Evolutionary conservation across 2,113 vertebrate species (phyloP).

Genomic region (Leucopsar rothschildi): DNA sequence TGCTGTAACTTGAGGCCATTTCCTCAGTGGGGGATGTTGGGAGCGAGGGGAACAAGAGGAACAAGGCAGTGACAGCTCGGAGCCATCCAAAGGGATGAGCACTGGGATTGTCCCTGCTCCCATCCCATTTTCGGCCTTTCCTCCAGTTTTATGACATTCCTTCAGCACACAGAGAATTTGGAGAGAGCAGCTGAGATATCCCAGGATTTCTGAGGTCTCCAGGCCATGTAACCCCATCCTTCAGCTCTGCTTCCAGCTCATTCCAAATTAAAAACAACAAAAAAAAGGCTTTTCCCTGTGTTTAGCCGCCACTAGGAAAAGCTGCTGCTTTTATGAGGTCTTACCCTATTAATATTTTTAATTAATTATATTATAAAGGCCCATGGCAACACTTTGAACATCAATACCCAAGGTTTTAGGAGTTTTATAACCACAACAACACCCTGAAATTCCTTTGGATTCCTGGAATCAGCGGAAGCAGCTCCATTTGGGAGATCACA

Average conservation of each 20-base stretch:
- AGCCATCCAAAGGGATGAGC: neutral
- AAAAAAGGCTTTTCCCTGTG: neutral
- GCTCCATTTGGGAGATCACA: neutral
- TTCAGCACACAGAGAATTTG: neutral
- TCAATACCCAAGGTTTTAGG: neutral
- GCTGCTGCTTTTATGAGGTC: neutral
- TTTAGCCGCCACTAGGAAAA: neutral
- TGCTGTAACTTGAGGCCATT: neutral
- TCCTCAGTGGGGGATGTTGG: too few relatives aligned
- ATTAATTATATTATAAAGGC: neutral
- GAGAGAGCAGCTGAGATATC: neutral
- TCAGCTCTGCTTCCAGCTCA: neutral
- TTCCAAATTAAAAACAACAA: neutral
- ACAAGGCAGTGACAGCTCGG: fast-evolving
- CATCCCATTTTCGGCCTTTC: neutral
- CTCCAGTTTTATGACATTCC: neutral
- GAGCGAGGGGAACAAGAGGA: neutral
- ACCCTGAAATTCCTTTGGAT: neutral
- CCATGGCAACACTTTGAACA: neutral
- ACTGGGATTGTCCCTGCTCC: neutral
- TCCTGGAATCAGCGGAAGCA: neutral
- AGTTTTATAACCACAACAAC: neutral
- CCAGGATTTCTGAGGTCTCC: neutral
- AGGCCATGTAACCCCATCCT: neutral
- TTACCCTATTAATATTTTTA: neutral